These are phyloP conservation scores for Dasyurus viverrinus DNA, from an alignment of 2,113 vertebrate species.

Conservation along the genomic window DNA sequence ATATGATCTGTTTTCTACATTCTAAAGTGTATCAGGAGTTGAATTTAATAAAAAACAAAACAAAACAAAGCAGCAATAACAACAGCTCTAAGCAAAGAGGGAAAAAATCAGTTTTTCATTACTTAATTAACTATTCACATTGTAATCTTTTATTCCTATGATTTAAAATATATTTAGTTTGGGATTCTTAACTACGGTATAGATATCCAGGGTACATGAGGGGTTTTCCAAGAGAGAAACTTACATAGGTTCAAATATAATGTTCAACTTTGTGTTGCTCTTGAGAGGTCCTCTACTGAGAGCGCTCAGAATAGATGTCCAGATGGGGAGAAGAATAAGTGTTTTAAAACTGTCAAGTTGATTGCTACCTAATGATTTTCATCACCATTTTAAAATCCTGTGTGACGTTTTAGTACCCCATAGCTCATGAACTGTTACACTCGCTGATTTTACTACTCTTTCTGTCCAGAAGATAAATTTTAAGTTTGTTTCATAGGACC, in stretches of 20 bases:
- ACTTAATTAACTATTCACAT: not conserved
- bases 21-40: not conserved
- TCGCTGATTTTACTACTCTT: conserved; percentile 47
- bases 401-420: conserved; percentile 41
- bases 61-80: too few relatives aligned
- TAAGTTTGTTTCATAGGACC: conserved; percentile 44
- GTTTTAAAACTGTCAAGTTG: conserved; percentile 48
- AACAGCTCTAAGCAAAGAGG: not conserved
- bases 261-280: conserved; percentile 41
- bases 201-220: not conserved
- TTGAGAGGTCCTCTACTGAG: conserved; percentile 45
- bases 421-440: conserved; percentile 24
- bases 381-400: conserved; percentile 34
- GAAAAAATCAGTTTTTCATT: not conserved
- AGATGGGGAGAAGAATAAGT: conserved; percentile 3
- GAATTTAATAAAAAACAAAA: not conserved
- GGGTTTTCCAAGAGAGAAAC: not conserved
- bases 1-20: not conserved
- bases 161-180: not conserved
- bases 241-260: not conserved
- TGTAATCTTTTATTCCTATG: not conserved
- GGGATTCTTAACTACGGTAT: not conserved
- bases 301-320: conserved; percentile 20
- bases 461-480: conserved; percentile 26
- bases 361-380: conserved; percentile 31